Percentiles rank a stretch among this genome's conserved stretches.
phyloP scores from a whole-genome alignment of 2,797 vertebrate species.

The Ficedula albicollis region DNA sequence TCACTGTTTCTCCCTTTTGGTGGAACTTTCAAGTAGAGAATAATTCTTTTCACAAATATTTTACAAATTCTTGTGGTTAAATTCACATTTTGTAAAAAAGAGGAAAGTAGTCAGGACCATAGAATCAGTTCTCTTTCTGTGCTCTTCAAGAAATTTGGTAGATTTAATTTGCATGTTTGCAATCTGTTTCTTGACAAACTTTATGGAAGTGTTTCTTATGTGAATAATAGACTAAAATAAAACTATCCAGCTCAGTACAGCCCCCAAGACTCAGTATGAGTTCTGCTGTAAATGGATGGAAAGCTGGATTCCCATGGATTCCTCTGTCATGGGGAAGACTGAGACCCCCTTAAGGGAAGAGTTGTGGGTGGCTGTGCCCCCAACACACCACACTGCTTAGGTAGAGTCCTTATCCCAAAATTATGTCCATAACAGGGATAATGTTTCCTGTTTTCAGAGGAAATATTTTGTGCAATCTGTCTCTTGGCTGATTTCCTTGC shows the following conservation, averaged over 20 bases:
- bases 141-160: not conserved
- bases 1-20: not conserved
- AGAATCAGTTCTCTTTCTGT: not conserved
- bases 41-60: not conserved
- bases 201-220: not conserved
- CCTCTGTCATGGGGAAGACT: not conserved
- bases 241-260: not conserved
- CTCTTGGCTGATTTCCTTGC: not conserved
- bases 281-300: not conserved
- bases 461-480: not conserved
- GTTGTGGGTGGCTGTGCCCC: not conserved
- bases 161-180: not conserved
- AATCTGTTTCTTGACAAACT: conserved; percentile 4
- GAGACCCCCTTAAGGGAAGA: not conserved
- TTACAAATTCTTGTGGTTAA: not conserved
- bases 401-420: not conserved
- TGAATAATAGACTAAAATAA: not conserved
- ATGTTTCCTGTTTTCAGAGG: not conserved
- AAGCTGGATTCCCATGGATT: not conserved
- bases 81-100: not conserved
- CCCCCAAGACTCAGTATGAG: not conserved
- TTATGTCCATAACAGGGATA: not conserved
- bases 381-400: not conserved
- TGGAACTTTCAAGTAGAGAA: not conserved
- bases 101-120: not conserved